phyloP scores from a whole-genome alignment of 92 coral and sea anemone species.

The Virgularia gustaviana region DNA sequence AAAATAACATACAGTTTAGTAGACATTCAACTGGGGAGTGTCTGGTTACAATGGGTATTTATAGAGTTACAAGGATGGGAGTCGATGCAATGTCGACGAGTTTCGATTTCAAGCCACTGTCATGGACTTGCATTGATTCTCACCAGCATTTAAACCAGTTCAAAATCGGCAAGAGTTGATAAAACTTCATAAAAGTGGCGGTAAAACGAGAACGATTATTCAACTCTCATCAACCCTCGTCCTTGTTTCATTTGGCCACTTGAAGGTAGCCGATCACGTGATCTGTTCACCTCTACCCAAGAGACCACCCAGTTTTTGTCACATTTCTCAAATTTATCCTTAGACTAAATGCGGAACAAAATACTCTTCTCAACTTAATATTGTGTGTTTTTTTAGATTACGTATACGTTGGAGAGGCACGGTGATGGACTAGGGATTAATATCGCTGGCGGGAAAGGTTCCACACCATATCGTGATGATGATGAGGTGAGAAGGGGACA shows the following conservation, averaged over 20 bases:
- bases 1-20: neutral
- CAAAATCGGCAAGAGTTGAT: too few relatives aligned
- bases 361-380: neutral
- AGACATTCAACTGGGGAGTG: too few relatives aligned
- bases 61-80: too few relatives aligned
- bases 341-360: neutral
- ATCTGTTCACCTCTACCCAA: neutral
- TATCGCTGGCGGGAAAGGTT: conserved; percentile 97
- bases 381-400: conserved; percentile 55
- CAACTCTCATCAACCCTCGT: too few relatives aligned
- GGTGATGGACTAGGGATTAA: conserved; percentile 96
- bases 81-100: too few relatives aligned
- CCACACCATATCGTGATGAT: conserved; percentile 88
- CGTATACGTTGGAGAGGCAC: conserved; percentile 87
- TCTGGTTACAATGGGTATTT: too few relatives aligned
- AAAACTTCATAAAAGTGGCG: too few relatives aligned
- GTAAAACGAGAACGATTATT: too few relatives aligned
- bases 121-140: too few relatives aligned
- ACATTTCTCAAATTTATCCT: neutral
- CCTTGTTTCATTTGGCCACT: neutral
- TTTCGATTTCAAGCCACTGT: too few relatives aligned
- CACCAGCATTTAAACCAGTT: too few relatives aligned
- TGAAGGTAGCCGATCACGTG: neutral
- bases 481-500: conserved; percentile 63
- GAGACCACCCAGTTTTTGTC: neutral